Evolutionary conservation across 2,113 vertebrate genomes (phyloP).

Genomic region (Oncorhynchus kisutch): DNA sequence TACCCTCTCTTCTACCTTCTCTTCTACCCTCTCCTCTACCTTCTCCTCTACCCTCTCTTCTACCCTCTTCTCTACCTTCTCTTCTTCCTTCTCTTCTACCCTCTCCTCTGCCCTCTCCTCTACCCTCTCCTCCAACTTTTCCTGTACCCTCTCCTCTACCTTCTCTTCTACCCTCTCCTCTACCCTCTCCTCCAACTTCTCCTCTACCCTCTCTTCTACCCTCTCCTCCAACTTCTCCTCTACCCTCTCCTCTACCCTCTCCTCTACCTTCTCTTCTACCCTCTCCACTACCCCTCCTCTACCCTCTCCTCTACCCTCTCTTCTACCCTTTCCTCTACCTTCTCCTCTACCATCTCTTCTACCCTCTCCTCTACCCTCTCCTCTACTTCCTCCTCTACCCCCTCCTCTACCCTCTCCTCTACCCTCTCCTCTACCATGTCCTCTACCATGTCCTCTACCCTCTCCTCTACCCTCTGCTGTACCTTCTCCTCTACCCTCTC

Average conservation of each 20-base stretch:
- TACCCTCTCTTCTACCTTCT: too few relatives aligned
- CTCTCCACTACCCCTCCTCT: background rate
- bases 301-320: background rate
- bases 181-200: too few relatives aligned
- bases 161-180: constrained; percentile 50
- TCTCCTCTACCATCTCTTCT: background rate
- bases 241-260: too few relatives aligned
- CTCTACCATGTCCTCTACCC: too few relatives aligned
- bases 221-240: too few relatives aligned
- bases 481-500: constrained; percentile 25
- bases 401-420: too few relatives aligned
- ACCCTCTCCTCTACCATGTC: too few relatives aligned
- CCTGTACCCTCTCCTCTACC: constrained; percentile 65
- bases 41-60: too few relatives aligned
- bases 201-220: constrained; percentile 16
- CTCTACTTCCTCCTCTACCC: too few relatives aligned
- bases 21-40: too few relatives aligned
- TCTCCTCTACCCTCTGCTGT: background rate
- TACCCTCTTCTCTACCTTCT: too few relatives aligned
- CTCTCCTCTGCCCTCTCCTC: constrained; percentile 63
- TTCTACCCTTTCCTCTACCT: background rate
- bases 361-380: background rate
- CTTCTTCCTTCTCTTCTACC: constrained; percentile 13
- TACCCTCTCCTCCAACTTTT: constrained; percentile 68
- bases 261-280: too few relatives aligned